A percentile compares a stretch with the other conserved stretches of the same genome.
Conservation (phyloP, 2,113 vertebrate genomes). For the Rhinoptilus africanus region DNA sequence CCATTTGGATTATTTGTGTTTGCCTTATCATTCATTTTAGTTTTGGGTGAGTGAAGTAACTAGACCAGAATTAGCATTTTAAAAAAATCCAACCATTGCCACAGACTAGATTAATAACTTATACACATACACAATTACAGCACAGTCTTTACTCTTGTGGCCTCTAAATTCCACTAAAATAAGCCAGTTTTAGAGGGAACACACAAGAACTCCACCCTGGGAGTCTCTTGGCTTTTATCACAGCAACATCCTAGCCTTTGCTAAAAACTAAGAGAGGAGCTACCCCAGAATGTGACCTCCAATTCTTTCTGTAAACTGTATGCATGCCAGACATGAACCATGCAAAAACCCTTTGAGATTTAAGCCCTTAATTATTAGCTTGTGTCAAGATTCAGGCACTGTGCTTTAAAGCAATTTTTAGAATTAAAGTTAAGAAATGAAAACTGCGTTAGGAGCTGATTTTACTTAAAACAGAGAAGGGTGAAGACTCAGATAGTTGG, state of each 20-base stretch:
- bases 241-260: slow-evolving; percentile 13
- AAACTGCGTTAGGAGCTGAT: neutral
- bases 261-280: slow-evolving; percentile 17
- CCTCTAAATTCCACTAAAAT: slow-evolving; percentile 4
- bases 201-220: neutral
- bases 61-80: neutral
- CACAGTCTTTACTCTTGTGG: slow-evolving; percentile 1
- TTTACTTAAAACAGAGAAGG: slow-evolving; percentile 12
- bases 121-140: neutral
- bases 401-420: slow-evolving; percentile 23
- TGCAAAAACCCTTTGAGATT: slow-evolving; percentile 45
- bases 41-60: neutral
- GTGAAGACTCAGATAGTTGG: neutral
- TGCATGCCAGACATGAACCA: slow-evolving; percentile 17
- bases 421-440: neutral
- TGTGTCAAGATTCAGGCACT: slow-evolving; percentile 46
- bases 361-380: slow-evolving; percentile 52
- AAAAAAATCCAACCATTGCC: neutral
- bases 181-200: neutral
- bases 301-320: neutral
- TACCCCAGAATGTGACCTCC: slow-evolving; percentile 4
- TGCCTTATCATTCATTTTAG: neutral
- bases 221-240: slow-evolving; percentile 14
- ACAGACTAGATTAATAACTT: slow-evolving; percentile 36
- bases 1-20: neutral